Percentiles rank a stretch among this genome's conserved stretches.
Conservation (phyloP, 1,140 invertebrate species). For the honey bee (Apis mellifera) region Amel_HAv3.1 CM009932.2:5348501-5349000, state of each 20-base stretch:
- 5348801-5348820: slow-evolving; percentile 21
- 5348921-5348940: background rate
- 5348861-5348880: slow-evolving; percentile 34
- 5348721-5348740: slow-evolving; percentile 41
- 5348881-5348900: background rate
- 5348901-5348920: background rate
- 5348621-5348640: background rate
- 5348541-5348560: too few relatives aligned
- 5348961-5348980: background rate
- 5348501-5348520: too few relatives aligned
- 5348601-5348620: background rate
- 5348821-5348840: slow-evolving; percentile 48
- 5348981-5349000: slow-evolving; percentile 7
- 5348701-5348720: slow-evolving; percentile 28
- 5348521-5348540: too few relatives aligned
- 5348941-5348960: slow-evolving; percentile 11
- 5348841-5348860: slow-evolving; percentile 34
- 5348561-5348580: slow-evolving; percentile 6
- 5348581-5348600: background rate
- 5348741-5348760: slow-evolving; percentile 51
- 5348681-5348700: slow-evolving; percentile 42
- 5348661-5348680: slow-evolving; percentile 27
- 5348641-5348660: background rate
- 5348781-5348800: slow-evolving; percentile 53
- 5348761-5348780: slow-evolving; percentile 43